phyloP scores from a whole-genome alignment of 2,797 vertebrate genomes.

The Steatocranus sp. region DNA sequence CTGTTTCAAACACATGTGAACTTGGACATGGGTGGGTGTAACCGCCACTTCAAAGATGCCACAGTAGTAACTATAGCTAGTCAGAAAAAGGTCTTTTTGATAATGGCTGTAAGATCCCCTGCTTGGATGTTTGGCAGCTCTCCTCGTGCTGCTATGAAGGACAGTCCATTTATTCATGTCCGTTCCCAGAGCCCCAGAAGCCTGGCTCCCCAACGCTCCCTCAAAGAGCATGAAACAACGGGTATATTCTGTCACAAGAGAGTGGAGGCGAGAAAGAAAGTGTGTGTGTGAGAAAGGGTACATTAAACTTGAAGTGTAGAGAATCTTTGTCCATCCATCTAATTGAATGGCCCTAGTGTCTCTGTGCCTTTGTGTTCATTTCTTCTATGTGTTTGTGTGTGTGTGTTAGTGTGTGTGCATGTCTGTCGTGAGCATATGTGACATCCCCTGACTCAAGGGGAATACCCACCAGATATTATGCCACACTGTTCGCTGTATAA shows the following conservation, averaged over 20 bases:
- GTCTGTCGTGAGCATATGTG: conserved; percentile 22
- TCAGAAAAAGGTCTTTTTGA: conserved; percentile 54
- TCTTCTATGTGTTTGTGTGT: not conserved
- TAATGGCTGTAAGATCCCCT: conserved; percentile 53
- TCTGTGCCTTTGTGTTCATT: not conserved
- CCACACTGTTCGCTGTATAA: conserved; percentile 52
- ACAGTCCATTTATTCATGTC: conserved; percentile 69
- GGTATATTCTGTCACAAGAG: conserved; percentile 58
- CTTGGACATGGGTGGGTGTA: not conserved
- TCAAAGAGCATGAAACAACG: conserved; percentile 62
- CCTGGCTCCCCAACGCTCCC: conserved; percentile 23
- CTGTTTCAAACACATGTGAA: not conserved
- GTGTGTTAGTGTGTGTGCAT: not conserved
- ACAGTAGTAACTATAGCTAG: not conserved
- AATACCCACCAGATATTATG: conserved; percentile 56
- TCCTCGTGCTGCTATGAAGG: conserved; percentile 55
- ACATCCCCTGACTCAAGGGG: conserved; percentile 39
- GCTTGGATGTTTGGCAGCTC: conserved; percentile 44
- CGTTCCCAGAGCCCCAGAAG: conserved; percentile 52
- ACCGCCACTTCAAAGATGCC: conserved; percentile 1
- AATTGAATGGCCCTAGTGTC: conserved; percentile 31
- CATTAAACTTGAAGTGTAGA: conserved; percentile 26
- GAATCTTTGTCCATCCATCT: conserved; percentile 17
- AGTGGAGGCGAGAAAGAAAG: not conserved
- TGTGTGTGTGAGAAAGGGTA: not conserved